Evolutionary conservation across 1,140 invertebrate genomes (phyloP).

Genomic region (Saccostrea cuccullata): DNA sequence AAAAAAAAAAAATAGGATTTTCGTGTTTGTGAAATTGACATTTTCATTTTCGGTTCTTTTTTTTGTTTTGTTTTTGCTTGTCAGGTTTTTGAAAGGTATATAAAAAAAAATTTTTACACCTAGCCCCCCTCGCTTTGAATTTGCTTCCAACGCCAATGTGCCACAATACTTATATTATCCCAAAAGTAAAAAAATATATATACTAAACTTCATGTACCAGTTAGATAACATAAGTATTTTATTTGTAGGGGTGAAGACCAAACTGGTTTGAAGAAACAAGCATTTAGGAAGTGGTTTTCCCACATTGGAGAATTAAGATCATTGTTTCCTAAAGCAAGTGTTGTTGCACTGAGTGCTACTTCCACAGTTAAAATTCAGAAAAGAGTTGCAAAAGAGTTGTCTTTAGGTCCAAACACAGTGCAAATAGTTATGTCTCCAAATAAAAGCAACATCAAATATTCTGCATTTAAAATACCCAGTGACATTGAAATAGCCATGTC

Average conservation of each 20-base stretch:
- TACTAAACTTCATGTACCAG: not conserved
- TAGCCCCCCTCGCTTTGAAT: too few species aligned
- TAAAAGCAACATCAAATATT: too few species aligned
- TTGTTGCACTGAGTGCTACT: slow-evolving; percentile 26
- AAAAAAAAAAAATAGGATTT: too few species aligned
- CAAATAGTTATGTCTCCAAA: too few species aligned
- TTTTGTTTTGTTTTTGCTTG: too few species aligned
- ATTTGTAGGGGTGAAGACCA: slow-evolving; percentile 20
- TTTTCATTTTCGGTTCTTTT: too few species aligned
- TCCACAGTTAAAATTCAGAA: slow-evolving; percentile 24
- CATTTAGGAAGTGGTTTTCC: slow-evolving; percentile 23
- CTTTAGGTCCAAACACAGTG: not conserved
- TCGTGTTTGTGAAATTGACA: too few species aligned
- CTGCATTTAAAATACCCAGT: too few species aligned
- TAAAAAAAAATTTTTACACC: too few species aligned
- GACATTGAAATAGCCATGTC: too few species aligned
- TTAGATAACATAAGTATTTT: not conserved
- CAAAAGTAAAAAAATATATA: not conserved
- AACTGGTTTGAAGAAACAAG: not conserved
- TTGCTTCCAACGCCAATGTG: too few species aligned
- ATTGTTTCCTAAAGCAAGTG: slow-evolving; percentile 5
- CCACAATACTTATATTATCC: not conserved
- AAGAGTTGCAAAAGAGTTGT: not conserved
- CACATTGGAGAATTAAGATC: slow-evolving; percentile 23
- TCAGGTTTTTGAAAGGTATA: too few species aligned